These are phyloP conservation scores for Hyposoter dolosus DNA, from an alignment of 2,888 invertebrate species.

Conservation along the genomic window DNA sequence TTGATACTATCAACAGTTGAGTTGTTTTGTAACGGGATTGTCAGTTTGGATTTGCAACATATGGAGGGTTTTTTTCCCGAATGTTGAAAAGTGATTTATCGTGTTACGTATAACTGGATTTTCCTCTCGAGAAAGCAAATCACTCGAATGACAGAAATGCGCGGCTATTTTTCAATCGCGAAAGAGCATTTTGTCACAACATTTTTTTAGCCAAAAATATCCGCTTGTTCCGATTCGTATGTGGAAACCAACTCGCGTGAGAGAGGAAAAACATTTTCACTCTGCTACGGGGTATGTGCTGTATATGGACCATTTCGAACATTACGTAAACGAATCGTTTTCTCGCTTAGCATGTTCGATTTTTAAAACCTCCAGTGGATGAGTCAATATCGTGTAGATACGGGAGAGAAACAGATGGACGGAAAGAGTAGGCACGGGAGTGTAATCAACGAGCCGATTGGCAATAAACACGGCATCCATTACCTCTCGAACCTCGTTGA, in stretches of 20 bases:
- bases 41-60: neutral
- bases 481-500: conserved; percentile 66
- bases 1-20: neutral
- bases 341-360: conserved; percentile 30
- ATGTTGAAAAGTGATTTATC: conserved; percentile 6
- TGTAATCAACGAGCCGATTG: conserved; percentile 72
- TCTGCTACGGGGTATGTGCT: neutral
- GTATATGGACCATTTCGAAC: conserved; percentile 21
- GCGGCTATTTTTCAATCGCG: neutral
- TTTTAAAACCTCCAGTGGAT: conserved; percentile 46
- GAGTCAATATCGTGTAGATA: conserved; percentile 70
- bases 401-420: neutral
- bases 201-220: neutral
- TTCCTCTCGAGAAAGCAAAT: conserved; percentile 11
- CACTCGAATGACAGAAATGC: conserved; percentile 9
- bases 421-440: conserved; percentile 40
- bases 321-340: conserved; percentile 42
- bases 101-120: neutral
- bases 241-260: neutral
- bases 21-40: conserved; percentile 4
- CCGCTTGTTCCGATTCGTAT: neutral
- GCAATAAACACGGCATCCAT: conserved; percentile 71
- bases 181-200: neutral
- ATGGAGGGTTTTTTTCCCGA: neutral
- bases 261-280: conserved; percentile 29